phyloP scores from a whole-genome alignment of 2,888 invertebrate species.

The Tetanocera ferruginea region DNA sequence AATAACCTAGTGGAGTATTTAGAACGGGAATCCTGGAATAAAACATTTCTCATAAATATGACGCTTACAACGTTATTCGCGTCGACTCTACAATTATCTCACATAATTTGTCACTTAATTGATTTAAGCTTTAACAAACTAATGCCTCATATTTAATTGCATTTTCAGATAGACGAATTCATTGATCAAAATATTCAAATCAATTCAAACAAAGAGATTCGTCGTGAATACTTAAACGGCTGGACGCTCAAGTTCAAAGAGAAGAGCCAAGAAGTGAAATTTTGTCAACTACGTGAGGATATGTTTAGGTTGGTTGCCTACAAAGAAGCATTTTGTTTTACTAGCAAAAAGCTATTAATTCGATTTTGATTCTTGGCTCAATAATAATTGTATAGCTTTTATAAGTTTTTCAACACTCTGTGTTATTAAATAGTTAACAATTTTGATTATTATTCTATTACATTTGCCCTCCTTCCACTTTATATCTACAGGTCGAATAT shows the following conservation, averaged over 20 bases:
- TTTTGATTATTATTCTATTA: neutral
- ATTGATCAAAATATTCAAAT: slow-evolving; percentile 90
- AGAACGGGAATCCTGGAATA: too few relatives aligned
- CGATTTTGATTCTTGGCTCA: neutral
- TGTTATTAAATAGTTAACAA: neutral
- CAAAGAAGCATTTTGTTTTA: neutral
- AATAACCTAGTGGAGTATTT: too few relatives aligned
- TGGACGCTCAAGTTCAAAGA: slow-evolving; percentile 92
- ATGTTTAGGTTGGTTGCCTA: slow-evolving; percentile 80
- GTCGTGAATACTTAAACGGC: slow-evolving; percentile 86
- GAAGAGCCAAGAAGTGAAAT: slow-evolving; percentile 84
- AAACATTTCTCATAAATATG: neutral
- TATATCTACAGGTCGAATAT: slow-evolving; percentile 80
- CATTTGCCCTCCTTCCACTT: neutral
- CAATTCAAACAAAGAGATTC: slow-evolving; percentile 89
- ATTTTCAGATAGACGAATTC: slow-evolving; percentile 79
- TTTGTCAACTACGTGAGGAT: slow-evolving; percentile 87
- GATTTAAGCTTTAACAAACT: neutral
- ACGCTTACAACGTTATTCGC: neutral
- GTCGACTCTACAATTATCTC: neutral
- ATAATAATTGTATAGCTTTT: neutral
- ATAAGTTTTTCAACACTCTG: neutral
- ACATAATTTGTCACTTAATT: neutral
- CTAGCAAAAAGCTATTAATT: neutral
- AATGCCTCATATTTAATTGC: neutral